Conservation (phyloP, 2,113 vertebrate genomes). For the Alouatta palliata region DNA sequence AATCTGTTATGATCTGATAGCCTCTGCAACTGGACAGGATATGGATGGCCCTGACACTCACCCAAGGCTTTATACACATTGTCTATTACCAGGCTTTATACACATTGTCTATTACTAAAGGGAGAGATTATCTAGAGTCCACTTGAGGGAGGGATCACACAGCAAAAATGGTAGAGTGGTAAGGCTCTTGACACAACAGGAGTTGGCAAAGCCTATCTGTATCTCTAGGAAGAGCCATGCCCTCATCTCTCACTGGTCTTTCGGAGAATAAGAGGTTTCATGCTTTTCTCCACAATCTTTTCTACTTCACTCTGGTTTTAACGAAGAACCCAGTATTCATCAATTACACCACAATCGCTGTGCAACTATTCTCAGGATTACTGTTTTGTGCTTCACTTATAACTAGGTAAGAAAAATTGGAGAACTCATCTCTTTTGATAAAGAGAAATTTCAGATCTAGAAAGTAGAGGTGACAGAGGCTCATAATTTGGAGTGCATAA, state of each 20-base stretch:
- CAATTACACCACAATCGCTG: neutral
- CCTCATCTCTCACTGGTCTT: neutral
- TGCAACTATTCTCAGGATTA: neutral
- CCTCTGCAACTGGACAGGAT: neutral
- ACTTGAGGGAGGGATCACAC: neutral
- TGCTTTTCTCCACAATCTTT: neutral
- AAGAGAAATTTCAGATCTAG: conserved; percentile 16
- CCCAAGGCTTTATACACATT: neutral
- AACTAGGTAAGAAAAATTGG: neutral
- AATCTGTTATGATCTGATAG: neutral
- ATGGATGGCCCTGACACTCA: neutral
- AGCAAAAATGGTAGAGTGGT: neutral
- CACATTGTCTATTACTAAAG: neutral
- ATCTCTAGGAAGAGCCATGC: neutral
- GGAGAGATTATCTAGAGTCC: neutral
- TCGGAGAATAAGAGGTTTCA: neutral
- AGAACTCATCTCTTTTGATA: neutral
- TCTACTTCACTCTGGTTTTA: neutral
- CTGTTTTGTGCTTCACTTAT: neutral
- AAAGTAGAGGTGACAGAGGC: neutral
- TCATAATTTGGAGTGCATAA: neutral
- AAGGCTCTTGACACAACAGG: neutral
- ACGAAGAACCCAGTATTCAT: neutral
- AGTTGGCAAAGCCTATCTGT: neutral
- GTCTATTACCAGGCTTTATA: neutral